Base-by-base conservation (phyloP, 2,888 invertebrate genomes). In the Nemotelus nigrinus region DNA sequence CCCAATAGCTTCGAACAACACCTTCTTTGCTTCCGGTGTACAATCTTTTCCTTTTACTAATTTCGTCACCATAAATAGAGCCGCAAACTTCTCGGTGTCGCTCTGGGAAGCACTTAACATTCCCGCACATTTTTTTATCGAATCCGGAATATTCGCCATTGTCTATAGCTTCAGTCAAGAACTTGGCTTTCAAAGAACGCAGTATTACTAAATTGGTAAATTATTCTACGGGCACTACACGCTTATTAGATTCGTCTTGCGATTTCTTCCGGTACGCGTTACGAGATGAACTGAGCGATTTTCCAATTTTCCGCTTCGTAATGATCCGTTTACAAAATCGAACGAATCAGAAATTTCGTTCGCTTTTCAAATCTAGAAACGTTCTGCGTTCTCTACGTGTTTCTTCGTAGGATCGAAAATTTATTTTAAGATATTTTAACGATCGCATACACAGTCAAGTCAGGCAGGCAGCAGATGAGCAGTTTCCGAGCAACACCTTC, bases 11-110 rank as follows among this genome's bases (percentile, higher is more conserved):
- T 96, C 95, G 83, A 97, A 96, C 2, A 97, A 89, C 50, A 93
- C 90, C 83, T 92, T 93, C 85, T 94, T 94, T n/a, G 92, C 91
- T n/a, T 90, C 89, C 7, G 92, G 88, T 82, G 90, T 91, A 85
- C 95, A 94, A 83, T 96, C 94, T 84, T 93, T 93, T 81, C 93
- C 92, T 86, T 95, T 94, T 57, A 96, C 93, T 76, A 96, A 87
- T 86, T 96, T 97, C 2, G 96, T 96, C 75, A 96, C 95, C 93
- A 96, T 93, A 86, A 96, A 96, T 71, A 97, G 89, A 1, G 94
- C 95, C 58, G 96, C 96, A 86, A 97, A 96, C 86, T 95, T 96
- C 86, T 96, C 96, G 0, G 96, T 96, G 86, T 97, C 96, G 85
- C 91, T 93, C 83, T 91, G 91, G 8, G 95, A 94, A 83, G 91